Percentiles rank a stretch among this genome's conserved stretches.
phyloP scores from a whole-genome alignment of 2,797 vertebrate genomes.

The Prionace glauca region DNA sequence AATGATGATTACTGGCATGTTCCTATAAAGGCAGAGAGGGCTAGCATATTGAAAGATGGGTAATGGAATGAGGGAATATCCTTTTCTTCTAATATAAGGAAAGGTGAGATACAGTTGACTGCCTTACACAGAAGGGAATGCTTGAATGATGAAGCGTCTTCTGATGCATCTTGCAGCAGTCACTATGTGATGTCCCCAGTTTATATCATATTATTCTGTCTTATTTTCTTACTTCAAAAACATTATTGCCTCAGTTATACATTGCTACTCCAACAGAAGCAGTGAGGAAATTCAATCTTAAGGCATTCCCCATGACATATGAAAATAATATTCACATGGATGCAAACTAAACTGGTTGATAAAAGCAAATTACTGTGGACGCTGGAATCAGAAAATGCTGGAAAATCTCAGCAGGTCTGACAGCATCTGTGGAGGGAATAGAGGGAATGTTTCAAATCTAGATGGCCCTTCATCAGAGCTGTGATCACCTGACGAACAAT shows the following conservation, averaged over 20 bases:
- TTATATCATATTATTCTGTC: not conserved
- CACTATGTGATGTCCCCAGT: not conserved
- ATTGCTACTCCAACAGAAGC: not conserved
- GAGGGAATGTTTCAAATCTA: too few species aligned
- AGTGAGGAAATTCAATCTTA: not conserved
- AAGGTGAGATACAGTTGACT: not conserved
- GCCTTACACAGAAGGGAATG: not conserved
- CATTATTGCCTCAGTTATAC: not conserved
- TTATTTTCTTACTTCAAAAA: not conserved
- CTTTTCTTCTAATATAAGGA: not conserved
- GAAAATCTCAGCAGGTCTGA: too few species aligned
- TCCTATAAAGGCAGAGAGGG: not conserved
- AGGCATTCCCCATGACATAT: not conserved
- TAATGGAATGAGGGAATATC: not conserved
- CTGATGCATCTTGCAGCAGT: not conserved
- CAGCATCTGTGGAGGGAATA: too few species aligned
- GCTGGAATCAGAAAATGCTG: too few species aligned
- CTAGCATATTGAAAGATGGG: too few species aligned
- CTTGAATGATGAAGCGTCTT: not conserved
- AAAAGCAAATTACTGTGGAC: not conserved
- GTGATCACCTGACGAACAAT: too few species aligned
- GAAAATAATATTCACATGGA: not conserved
- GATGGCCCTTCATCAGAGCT: too few species aligned
- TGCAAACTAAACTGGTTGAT: not conserved
- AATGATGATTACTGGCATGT: not conserved